A percentile compares a stretch with the other conserved stretches of the same genome.
phyloP scores from a whole-genome alignment of 1,140 invertebrate genomes.

The Adoxophyes honmai region DNA sequence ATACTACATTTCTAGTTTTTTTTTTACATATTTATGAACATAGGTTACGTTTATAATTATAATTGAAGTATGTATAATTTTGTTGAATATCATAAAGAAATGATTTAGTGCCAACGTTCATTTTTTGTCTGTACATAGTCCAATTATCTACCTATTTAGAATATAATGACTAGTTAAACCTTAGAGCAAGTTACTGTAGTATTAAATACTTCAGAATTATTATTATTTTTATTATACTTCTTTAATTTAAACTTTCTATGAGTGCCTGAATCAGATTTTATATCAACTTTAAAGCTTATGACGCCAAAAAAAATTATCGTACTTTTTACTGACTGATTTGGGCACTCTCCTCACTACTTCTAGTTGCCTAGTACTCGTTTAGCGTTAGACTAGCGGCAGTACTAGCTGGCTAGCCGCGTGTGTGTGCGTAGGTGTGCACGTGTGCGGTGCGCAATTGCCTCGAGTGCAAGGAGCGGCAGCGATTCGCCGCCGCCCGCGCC shows the following conservation, averaged over 20 bases:
- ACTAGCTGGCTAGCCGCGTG: slow-evolving; percentile 17
- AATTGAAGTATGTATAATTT: too few relatives aligned
- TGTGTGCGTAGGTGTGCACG: slow-evolving; percentile 91
- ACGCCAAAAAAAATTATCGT: too few relatives aligned
- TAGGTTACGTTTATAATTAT: too few relatives aligned
- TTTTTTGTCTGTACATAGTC: not conserved
- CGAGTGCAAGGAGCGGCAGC: slow-evolving; percentile 96
- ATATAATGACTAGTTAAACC: not conserved
- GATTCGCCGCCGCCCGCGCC: slow-evolving; percentile 70
- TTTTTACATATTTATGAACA: too few relatives aligned
- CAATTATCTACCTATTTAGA: not conserved
- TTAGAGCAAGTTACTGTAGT: slow-evolving; percentile 12
- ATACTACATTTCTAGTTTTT: too few relatives aligned
- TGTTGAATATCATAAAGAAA: too few relatives aligned
- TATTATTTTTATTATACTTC: slow-evolving; percentile 10
- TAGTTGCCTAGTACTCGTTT: slow-evolving; percentile 12
- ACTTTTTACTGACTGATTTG: not conserved
- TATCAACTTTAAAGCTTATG: not conserved
- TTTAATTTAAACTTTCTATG: slow-evolving; percentile 3
- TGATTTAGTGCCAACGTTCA: too few relatives aligned
- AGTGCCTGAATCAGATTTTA: not conserved
- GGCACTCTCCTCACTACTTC: slow-evolving; percentile 1
- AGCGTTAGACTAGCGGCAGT: slow-evolving; percentile 27
- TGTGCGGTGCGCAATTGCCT: slow-evolving; percentile 98
- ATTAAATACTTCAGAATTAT: slow-evolving; percentile 1